Conservation (phyloP, 1,140 invertebrate genomes). For the Ips nitidus region DNA sequence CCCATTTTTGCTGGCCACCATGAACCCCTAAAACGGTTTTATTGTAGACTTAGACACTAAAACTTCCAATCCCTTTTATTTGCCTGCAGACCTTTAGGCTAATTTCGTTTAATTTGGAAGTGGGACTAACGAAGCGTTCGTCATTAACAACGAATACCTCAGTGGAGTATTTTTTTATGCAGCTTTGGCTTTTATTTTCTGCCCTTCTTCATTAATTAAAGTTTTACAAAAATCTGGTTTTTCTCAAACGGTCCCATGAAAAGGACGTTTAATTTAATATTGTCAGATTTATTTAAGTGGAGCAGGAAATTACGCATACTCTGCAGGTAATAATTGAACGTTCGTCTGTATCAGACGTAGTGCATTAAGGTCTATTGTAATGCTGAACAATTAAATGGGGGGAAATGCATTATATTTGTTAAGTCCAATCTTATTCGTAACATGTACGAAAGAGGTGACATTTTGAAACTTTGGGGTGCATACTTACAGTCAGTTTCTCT, state of each 20-base stretch:
- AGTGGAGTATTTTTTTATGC: constrained; percentile 2
- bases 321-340: too few relatives aligned
- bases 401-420: neutral
- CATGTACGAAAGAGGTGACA: constrained; percentile 10
- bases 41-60: constrained; percentile 13
- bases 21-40: constrained; percentile 10
- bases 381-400: neutral
- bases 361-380: neutral
- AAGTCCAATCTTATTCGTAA: constrained; percentile 7
- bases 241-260: too few relatives aligned
- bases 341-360: neutral
- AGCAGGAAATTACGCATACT: too few relatives aligned
- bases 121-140: constrained; percentile 16
- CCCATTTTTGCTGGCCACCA: constrained; percentile 7
- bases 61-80: constrained; percentile 16
- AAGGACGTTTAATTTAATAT: too few relatives aligned
- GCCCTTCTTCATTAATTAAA: too few relatives aligned
- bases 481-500: constrained; percentile 1
- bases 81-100: constrained; percentile 17
- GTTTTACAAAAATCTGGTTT: too few relatives aligned
- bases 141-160: constrained; percentile 12
- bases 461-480: constrained; percentile 10
- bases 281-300: too few relatives aligned
- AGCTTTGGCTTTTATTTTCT: neutral
- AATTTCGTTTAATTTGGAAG: constrained; percentile 17